These are phyloP conservation scores for Melieria omissa DNA, from an alignment of 2,888 invertebrate species.

Conservation along the genomic window DNA sequence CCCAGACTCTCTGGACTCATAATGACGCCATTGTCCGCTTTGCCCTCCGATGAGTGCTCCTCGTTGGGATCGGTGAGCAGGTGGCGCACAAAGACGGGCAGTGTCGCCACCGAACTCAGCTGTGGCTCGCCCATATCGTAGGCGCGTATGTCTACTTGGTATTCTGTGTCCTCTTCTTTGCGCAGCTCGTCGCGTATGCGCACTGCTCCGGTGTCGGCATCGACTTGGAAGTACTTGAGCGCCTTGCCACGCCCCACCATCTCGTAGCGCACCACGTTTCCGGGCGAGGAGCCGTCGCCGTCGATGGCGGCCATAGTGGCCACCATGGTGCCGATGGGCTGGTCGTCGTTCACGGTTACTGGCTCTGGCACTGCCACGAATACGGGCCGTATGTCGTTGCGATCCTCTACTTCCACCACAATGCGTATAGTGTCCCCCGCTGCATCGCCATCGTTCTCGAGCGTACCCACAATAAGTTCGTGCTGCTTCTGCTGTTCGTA, in stretches of 20 bases:
- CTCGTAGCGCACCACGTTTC: slow-evolving; percentile 83
- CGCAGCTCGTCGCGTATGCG: slow-evolving; percentile 84
- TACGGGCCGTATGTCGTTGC: slow-evolving; percentile 88
- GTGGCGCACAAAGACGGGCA: slow-evolving; percentile 86
- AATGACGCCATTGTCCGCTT: slow-evolving; percentile 55
- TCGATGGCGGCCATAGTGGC: slow-evolving; percentile 84
- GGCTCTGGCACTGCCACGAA: slow-evolving; percentile 86
- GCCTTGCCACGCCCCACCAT: slow-evolving; percentile 85
- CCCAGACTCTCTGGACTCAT: slow-evolving; percentile 68
- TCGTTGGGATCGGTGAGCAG: slow-evolving; percentile 77
- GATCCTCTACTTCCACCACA: slow-evolving; percentile 73
- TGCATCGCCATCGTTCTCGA: slow-evolving; percentile 79
- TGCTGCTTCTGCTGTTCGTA: slow-evolving; percentile 80
- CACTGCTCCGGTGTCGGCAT: slow-evolving; percentile 84
- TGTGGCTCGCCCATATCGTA: slow-evolving; percentile 89
- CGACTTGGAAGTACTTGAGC: slow-evolving; percentile 86
- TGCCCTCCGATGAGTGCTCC: slow-evolving; percentile 58
- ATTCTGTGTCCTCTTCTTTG: slow-evolving; percentile 88
- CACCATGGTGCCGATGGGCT: slow-evolving; percentile 83
- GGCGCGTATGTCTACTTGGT: slow-evolving; percentile 87
- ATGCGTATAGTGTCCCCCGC: slow-evolving; percentile 78
- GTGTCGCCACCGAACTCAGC: slow-evolving; percentile 82
- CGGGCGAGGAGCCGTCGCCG: slow-evolving; percentile 85
- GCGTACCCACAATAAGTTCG: slow-evolving; percentile 81
- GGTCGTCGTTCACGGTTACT: slow-evolving; percentile 84